Evolutionary conservation across 2,888 invertebrate species (phyloP).

Genomic region (Sericinus montela): DNA sequence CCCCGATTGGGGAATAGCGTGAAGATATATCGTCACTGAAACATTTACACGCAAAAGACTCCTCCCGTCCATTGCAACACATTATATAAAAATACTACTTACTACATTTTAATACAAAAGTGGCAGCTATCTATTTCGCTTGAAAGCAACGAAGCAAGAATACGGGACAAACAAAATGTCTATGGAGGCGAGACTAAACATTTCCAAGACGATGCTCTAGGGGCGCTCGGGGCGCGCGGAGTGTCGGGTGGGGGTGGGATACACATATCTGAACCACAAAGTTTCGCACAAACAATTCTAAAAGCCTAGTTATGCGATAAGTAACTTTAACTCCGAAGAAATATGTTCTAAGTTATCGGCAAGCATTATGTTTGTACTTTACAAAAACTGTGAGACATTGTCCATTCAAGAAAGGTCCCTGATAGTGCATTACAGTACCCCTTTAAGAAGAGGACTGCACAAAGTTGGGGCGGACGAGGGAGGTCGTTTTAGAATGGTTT

Average conservation of each 20-base stretch:
- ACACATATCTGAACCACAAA: constrained; percentile 31
- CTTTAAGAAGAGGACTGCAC: constrained; percentile 25
- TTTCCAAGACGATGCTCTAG: constrained; percentile 65
- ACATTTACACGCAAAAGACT: too few relatives aligned
- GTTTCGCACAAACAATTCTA: constrained; percentile 26
- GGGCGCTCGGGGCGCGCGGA: constrained; percentile 28
- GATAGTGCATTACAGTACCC: constrained; percentile 44
- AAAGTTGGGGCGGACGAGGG: constrained; percentile 25
- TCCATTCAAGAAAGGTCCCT: constrained; percentile 52
- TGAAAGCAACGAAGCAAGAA: constrained; percentile 52
- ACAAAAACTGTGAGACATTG: constrained; percentile 33
- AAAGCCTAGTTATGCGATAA: constrained; percentile 23
- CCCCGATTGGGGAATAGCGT: too few relatives aligned
- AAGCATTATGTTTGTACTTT: constrained; percentile 22
- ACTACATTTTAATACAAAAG: constrained; percentile 31
- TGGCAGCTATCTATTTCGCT: constrained; percentile 40
- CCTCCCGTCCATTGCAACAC: constrained; percentile 17
- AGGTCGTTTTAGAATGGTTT: constrained; percentile 34
- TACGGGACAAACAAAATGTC: constrained; percentile 68
- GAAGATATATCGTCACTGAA: too few relatives aligned
- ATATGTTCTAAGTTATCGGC: constrained; percentile 13
- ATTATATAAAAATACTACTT: constrained; percentile 25
- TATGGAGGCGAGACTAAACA: constrained; percentile 66
- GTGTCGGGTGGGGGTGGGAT: constrained; percentile 31
- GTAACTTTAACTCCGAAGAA: constrained; percentile 23